A percentile compares a stretch with the other conserved stretches of the same genome.
Evolutionary conservation across 2,888 invertebrate genomes (phyloP).

Genomic region (Alsophila aescularia): DNA sequence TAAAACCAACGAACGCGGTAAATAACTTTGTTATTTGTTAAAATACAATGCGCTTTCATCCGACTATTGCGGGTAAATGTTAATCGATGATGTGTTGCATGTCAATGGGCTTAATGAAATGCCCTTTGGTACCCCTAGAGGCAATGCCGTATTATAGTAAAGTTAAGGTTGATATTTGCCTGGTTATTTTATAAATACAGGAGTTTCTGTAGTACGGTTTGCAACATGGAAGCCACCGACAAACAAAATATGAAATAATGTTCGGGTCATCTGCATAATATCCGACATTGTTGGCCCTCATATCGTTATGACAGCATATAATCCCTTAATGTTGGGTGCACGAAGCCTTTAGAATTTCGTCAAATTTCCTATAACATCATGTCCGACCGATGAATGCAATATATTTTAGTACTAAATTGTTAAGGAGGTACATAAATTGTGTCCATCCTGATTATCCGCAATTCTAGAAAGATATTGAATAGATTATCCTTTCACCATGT

Average conservation of each 20-base stretch:
- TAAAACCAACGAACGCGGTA: conserved; percentile 33
- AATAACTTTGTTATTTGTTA: conserved; percentile 48
- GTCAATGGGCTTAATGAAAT: conserved; percentile 70
- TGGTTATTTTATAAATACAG: conserved; percentile 29
- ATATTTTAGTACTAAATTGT: no score
- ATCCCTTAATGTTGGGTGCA: no score
- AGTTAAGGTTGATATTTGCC: conserved; percentile 32
- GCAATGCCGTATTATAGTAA: conserved; percentile 15
- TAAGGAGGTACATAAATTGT: no score
- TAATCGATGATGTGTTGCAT: conserved; percentile 63
- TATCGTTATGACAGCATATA: conserved; percentile 30
- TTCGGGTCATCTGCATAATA: conserved; percentile 61
- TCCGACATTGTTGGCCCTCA: conserved; percentile 52
- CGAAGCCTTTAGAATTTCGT: no score
- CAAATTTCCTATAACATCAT: no score
- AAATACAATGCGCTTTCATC: conserved; percentile 54
- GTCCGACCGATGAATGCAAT: no score
- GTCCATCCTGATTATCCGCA: no score
- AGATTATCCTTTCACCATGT: no score
- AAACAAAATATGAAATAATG: conserved; percentile 64
- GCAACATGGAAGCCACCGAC: conserved; percentile 49
- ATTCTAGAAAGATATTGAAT: no score
- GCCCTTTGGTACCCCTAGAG: conserved; percentile 37
- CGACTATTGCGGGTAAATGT: conserved; percentile 56
- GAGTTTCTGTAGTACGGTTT: conserved; percentile 42